Evolutionary conservation across 2,797 vertebrate genomes (phyloP).

Genomic region (Crenuchus spilurus): DNA sequence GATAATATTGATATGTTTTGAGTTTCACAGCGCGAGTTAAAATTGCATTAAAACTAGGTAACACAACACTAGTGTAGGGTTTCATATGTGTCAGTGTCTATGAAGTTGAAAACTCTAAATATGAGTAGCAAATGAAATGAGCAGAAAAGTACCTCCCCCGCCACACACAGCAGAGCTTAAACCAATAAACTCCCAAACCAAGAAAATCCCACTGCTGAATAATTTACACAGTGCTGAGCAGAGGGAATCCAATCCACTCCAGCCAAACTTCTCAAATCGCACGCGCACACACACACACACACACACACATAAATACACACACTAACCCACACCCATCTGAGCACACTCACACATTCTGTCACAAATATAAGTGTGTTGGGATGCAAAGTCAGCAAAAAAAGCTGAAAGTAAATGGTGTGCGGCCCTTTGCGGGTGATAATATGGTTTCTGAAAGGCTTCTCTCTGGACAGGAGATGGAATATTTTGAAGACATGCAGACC

Average conservation of each 20-base stretch:
- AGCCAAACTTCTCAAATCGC: conserved; percentile 47
- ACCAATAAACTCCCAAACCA: conserved; percentile 49
- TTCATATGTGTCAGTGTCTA: too few relatives aligned
- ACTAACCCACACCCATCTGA: conserved; percentile 30
- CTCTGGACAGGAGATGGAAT: conserved; percentile 31
- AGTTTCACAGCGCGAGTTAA: too few relatives aligned
- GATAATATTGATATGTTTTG: too few relatives aligned
- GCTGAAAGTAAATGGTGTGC: neutral
- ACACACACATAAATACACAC: conserved; percentile 25
- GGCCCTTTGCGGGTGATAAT: conserved; percentile 37
- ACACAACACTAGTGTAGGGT: too few relatives aligned
- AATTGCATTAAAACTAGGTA: too few relatives aligned
- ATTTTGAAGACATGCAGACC: conserved; percentile 35
- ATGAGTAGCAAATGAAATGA: conserved; percentile 11
- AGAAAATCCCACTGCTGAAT: conserved; percentile 58
- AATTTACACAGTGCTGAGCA: conserved; percentile 62
- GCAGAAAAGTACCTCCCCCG: neutral
- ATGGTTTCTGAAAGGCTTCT: conserved; percentile 46
- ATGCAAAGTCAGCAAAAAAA: conserved; percentile 46
- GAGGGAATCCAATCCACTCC: conserved; percentile 60
- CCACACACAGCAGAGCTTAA: conserved; percentile 34
- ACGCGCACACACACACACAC: conserved; percentile 14
- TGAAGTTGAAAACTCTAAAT: too few relatives aligned
- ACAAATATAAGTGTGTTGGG: neutral
- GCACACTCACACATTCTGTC: conserved; percentile 25